A percentile compares a stretch with the other conserved stretches of the same genome.
Evolutionary conservation across 2,113 vertebrate genomes (phyloP).

Genomic region (Oryctolagus cuniculus): DNA sequence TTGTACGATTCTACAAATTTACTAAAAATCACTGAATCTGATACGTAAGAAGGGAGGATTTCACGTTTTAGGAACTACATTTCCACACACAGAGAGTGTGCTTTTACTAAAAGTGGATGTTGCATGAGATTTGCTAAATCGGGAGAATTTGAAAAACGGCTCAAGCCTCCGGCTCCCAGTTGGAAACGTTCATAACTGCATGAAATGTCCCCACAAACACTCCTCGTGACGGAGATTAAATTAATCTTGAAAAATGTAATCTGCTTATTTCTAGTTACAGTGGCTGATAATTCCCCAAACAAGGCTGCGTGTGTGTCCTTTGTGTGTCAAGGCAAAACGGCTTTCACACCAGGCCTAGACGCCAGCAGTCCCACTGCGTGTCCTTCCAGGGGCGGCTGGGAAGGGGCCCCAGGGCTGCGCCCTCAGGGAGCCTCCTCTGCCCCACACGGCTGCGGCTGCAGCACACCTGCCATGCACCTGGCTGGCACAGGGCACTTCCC

Average conservation of each 20-base stretch:
- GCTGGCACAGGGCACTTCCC: no score
- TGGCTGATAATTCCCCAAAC: conserved; percentile 50
- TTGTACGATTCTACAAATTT: no score
- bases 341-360: background rate
- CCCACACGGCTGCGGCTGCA: no score
- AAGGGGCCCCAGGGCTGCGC: no score
- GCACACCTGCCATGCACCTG: no score
- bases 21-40: background rate
- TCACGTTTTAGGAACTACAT: background rate
- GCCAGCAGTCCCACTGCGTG: no score
- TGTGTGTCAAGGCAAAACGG: conserved; percentile 52
- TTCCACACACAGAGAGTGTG: background rate
- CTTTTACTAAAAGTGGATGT: conserved; percentile 35
- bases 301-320: background rate
- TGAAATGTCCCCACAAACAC: conserved; percentile 30
- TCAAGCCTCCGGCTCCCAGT: conserved; percentile 7
- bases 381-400: no score
- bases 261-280: conserved; percentile 64
- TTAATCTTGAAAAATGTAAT: conserved; percentile 76
- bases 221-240: conserved; percentile 71
- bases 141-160: conserved; percentile 47
- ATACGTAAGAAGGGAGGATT: background rate
- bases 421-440: no score
- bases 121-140: conserved; percentile 51
- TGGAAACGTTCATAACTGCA: conserved; percentile 34